Conservation (phyloP, 2,888 invertebrate species). For the Drosophila tripunctata region DNA sequence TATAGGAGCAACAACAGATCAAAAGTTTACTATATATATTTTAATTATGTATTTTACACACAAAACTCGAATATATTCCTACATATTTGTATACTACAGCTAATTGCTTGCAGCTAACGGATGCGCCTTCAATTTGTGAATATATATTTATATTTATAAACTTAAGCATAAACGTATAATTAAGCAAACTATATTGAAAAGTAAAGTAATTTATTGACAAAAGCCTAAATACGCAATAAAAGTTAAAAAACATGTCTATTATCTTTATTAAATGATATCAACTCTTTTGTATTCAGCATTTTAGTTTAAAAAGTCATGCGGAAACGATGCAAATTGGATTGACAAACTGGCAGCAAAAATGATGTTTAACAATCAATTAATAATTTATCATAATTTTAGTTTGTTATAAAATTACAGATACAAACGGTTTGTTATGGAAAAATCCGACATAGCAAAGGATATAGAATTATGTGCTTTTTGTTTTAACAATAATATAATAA, state of each 20-base stretch:
- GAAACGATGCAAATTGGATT: too few relatives aligned
- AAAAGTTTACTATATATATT: slow-evolving; percentile 41
- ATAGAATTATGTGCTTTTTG: too few relatives aligned
- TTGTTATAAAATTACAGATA: too few relatives aligned
- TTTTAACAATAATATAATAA: too few relatives aligned
- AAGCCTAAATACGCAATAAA: slow-evolving; percentile 42
- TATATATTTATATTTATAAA: slow-evolving; percentile 62
- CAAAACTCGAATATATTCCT: slow-evolving; percentile 52
- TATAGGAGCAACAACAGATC: slow-evolving; percentile 35
- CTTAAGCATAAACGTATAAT: slow-evolving; percentile 27
- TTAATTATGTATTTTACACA: slow-evolving; percentile 44
- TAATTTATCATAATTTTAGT: too few relatives aligned
- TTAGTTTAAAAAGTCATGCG: neutral
- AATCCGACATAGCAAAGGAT: too few relatives aligned
- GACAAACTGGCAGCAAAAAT: neutral
- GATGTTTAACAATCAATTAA: neutral
- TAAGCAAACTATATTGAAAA: slow-evolving; percentile 12
- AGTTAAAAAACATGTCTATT: neutral
- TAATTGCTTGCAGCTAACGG: slow-evolving; percentile 60
- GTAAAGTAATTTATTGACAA: slow-evolving; percentile 49
- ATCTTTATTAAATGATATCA: neutral
- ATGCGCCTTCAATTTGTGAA: slow-evolving; percentile 73
- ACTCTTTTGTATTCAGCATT: slow-evolving; percentile 1
- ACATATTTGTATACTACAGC: slow-evolving; percentile 58
- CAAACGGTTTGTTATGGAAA: too few relatives aligned